Conservation (phyloP, 1,140 invertebrate species). For the Anagrus nilaparvatae region DNA sequence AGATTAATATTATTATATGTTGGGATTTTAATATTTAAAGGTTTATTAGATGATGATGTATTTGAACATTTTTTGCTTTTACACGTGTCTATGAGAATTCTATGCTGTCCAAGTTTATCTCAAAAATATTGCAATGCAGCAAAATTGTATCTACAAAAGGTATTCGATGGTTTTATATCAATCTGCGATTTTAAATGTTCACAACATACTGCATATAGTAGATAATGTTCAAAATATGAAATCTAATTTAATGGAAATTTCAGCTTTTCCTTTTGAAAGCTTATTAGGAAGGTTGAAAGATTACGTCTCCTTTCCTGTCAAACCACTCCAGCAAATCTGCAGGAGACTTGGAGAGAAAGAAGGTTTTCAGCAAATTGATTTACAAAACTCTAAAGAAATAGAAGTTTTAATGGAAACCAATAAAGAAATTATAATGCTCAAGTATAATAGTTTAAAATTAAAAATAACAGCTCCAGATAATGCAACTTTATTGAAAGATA, state of each 20-base stretch:
- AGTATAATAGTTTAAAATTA: too few relatives aligned
- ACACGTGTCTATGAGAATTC: conserved; percentile 16
- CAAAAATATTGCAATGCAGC: conserved; percentile 12
- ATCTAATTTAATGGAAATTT: conserved; percentile 9
- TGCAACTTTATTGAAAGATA: too few relatives aligned
- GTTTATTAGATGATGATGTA: conserved; percentile 6
- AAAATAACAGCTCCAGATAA: too few relatives aligned
- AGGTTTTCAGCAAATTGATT: too few relatives aligned
- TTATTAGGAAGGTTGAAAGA: conserved; percentile 12
- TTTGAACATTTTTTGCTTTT: conserved; percentile 18
- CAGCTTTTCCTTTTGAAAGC: conserved; percentile 19
- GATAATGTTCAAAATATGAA: conserved; percentile 15
- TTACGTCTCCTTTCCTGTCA: too few relatives aligned
- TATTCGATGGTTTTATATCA: conserved; percentile 4
- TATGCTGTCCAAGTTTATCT: conserved; percentile 14
- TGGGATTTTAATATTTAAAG: conserved; percentile 14
- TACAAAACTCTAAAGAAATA: too few relatives aligned
- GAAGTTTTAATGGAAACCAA: too few relatives aligned
- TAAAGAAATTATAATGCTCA: too few relatives aligned
- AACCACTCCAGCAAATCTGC: too few relatives aligned
- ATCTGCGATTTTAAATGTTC: conserved; percentile 12
- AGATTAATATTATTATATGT: conserved; percentile 15
- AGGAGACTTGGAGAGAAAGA: too few relatives aligned
- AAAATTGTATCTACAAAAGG: conserved; percentile 14
- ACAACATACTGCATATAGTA: conserved; percentile 16